phyloP scores from a whole-genome alignment of 2,113 vertebrate genomes.

The Scopus umbretta region DNA sequence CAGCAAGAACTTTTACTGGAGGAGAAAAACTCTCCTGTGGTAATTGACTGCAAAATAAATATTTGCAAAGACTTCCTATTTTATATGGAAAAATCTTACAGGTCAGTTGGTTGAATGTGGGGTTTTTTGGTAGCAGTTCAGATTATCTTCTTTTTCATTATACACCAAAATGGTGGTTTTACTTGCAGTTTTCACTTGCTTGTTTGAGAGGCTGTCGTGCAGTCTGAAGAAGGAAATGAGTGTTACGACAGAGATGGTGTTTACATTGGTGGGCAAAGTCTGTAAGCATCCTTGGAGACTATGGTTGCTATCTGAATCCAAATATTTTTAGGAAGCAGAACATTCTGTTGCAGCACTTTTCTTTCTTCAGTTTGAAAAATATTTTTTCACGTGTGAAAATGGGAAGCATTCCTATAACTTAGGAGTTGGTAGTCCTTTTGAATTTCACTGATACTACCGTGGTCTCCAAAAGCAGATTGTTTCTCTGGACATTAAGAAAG shows the following conservation, averaged over 20 bases:
- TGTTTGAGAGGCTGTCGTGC: neutral
- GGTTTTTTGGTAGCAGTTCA: neutral
- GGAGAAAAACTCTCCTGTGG: neutral
- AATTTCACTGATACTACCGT: neutral
- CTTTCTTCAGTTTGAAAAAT: neutral
- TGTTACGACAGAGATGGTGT: neutral
- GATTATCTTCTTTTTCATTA: neutral
- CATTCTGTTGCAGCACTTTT: neutral
- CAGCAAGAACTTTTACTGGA: neutral
- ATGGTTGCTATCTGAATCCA: neutral
- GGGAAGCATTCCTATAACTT: neutral
- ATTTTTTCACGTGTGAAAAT: neutral
- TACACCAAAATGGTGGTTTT: neutral
- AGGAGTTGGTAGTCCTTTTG: neutral
- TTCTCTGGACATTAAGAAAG: neutral
- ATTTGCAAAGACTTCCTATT: neutral
- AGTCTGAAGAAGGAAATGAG: neutral
- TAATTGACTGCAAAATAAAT: neutral
- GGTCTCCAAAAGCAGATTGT: neutral
- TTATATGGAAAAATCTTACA: neutral
- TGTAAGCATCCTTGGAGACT: neutral
- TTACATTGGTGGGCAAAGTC: neutral
- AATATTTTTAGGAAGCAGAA: neutral
- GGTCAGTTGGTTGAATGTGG: neutral
- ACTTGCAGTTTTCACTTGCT: neutral